These are phyloP conservation scores for Hyles vespertilio DNA, from an alignment of 1,140 invertebrate genomes.

Conservation along the genomic window DNA sequence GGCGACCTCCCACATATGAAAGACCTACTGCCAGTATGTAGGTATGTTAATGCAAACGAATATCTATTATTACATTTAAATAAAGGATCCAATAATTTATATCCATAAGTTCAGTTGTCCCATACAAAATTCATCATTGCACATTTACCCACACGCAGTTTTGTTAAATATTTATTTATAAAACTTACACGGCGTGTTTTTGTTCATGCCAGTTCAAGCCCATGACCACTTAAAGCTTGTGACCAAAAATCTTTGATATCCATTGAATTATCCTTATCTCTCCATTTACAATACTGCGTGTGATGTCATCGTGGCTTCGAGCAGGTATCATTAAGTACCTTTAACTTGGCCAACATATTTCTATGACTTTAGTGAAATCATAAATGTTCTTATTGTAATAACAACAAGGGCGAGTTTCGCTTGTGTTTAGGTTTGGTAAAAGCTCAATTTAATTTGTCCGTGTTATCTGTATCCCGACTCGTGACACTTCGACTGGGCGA, in stretches of 20 bases:
- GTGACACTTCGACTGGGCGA: conserved; percentile 29
- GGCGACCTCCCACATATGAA: too few relatives aligned
- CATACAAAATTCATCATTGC: background rate
- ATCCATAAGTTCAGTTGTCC: background rate
- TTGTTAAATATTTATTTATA: too few relatives aligned
- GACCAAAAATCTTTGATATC: conserved; percentile 31
- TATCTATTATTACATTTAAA: too few relatives aligned
- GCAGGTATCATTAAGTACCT: conserved; percentile 43
- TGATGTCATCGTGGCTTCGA: conserved; percentile 34
- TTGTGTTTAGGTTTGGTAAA: background rate
- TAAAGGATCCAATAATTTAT: too few relatives aligned
- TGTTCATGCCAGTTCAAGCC: background rate
- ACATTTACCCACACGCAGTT: background rate
- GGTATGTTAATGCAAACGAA: too few relatives aligned
- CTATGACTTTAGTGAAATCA: background rate
- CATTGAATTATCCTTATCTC: conserved; percentile 40
- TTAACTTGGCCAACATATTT: conserved; percentile 17
- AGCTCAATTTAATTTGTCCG: conserved; percentile 2
- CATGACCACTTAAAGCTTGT: conserved; percentile 25
- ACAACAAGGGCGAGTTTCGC: background rate
- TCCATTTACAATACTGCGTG: conserved; percentile 35
- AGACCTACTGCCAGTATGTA: too few relatives aligned
- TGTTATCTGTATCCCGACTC: conserved; percentile 35
- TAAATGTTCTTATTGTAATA: background rate
- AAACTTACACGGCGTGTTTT: background rate